phyloP scores from a whole-genome alignment of 2,797 vertebrate genomes.

The Hyperoplus immaculatus region DNA sequence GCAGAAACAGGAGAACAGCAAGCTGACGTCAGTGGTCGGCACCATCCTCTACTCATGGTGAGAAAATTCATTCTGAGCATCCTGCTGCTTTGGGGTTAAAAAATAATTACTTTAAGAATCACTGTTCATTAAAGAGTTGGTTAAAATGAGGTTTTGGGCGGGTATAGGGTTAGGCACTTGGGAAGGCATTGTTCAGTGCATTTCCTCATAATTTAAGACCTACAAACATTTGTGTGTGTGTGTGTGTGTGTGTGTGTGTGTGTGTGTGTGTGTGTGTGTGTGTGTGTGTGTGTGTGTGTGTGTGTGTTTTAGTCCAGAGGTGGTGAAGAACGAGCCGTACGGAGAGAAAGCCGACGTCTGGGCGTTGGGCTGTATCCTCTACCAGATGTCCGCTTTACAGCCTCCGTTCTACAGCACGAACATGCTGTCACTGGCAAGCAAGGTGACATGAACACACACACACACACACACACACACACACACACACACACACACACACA shows the following conservation, averaged over 20 bases:
- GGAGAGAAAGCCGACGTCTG: constrained; percentile 95
- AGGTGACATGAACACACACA: constrained; percentile 76
- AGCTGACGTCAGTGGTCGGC: constrained; percentile 91
- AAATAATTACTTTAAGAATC: background rate
- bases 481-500: constrained; percentile 18
- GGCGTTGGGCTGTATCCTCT: constrained; percentile 92
- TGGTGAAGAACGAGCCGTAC: constrained; percentile 91
- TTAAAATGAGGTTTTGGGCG: background rate
- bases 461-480: constrained; percentile 18
- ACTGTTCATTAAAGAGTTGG: background rate
- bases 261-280: background rate
- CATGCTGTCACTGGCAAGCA: constrained; percentile 92
- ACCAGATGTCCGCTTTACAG: constrained; percentile 91
- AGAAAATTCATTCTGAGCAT: constrained; percentile 49
- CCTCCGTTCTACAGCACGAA: constrained; percentile 92
- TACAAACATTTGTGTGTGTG: no score
- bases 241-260: no score
- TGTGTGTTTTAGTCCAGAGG: constrained; percentile 86
- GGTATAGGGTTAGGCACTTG: background rate
- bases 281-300: constrained; percentile 20
- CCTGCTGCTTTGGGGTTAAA: background rate
- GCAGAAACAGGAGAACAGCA: constrained; percentile 93
- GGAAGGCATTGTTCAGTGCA: background rate
- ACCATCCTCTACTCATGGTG: constrained; percentile 94
- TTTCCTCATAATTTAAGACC: background rate